phyloP scores from a whole-genome alignment of 2,888 invertebrate species.

The Lacanobia oleracea region DNA sequence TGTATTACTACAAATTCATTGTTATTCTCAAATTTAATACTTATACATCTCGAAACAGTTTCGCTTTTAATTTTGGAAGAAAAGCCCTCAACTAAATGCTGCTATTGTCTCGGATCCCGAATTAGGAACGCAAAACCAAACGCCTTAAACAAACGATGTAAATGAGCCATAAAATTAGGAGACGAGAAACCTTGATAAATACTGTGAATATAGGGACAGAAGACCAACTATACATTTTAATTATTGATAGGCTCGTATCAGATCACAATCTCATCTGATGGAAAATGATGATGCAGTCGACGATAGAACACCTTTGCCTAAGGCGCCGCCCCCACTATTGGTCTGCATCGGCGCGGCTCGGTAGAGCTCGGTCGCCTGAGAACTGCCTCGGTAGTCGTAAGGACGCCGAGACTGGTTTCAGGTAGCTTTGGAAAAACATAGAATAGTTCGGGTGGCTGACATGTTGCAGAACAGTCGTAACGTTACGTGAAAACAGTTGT shows the following conservation, averaged over 20 bases:
- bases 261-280: too few species aligned
- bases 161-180: constrained; percentile 65
- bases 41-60: constrained; percentile 31
- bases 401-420: too few species aligned
- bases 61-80: constrained; percentile 38
- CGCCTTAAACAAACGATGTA: constrained; percentile 61
- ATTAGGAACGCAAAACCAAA: constrained; percentile 59
- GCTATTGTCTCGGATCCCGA: constrained; percentile 59
- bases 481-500: too few species aligned
- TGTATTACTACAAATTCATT: neutral
- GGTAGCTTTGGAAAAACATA: too few species aligned
- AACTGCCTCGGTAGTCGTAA: too few species aligned
- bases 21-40: constrained; percentile 39
- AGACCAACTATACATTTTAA: constrained; percentile 1
- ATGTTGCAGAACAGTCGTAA: too few species aligned
- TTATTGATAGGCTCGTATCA: neutral
- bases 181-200: constrained; percentile 55
- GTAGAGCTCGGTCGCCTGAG: too few species aligned
- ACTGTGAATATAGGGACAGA: constrained; percentile 24
- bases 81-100: constrained; percentile 51
- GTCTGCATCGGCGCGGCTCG: too few species aligned
- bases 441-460: too few species aligned
- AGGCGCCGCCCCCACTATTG: too few species aligned
- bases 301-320: too few species aligned
- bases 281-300: too few species aligned